phyloP scores from a whole-genome alignment of 2,888 invertebrate genomes.

The Abrostola triplasia region DNA sequence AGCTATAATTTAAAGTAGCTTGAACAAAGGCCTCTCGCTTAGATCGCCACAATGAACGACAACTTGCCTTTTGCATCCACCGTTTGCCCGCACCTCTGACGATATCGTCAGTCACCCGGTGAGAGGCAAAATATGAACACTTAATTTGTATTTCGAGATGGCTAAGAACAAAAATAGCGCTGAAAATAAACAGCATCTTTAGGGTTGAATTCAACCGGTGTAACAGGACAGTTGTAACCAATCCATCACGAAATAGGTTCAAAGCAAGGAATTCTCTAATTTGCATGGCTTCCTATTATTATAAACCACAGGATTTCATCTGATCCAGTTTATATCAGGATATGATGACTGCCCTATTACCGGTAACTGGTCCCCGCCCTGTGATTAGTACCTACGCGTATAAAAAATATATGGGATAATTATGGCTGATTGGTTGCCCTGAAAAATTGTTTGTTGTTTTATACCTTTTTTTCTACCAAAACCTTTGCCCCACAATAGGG shows the following conservation, averaged over 20 bases:
- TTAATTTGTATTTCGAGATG: not conserved
- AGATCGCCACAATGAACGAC: too few species aligned
- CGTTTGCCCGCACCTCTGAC: too few species aligned
- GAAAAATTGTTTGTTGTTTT: conserved; percentile 45
- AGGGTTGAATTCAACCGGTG: conserved; percentile 22
- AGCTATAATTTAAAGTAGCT: conserved; percentile 1
- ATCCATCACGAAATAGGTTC: conserved; percentile 33
- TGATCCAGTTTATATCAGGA: conserved; percentile 40
- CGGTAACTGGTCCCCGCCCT: conserved; percentile 55
- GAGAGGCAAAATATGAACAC: too few species aligned
- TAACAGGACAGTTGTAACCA: conserved; percentile 5
- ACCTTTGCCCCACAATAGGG: not conserved
- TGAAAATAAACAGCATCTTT: not conserved
- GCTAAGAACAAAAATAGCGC: not conserved
- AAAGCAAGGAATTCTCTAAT: conserved; percentile 47
- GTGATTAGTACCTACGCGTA: conserved; percentile 53
- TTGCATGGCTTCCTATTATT: conserved; percentile 46
- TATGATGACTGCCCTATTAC: conserved; percentile 47
- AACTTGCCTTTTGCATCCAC: too few species aligned
- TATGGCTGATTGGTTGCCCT: conserved; percentile 27
- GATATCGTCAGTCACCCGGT: too few species aligned
- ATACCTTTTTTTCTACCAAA: conserved; percentile 29
- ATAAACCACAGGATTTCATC: conserved; percentile 45
- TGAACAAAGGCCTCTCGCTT: too few species aligned
- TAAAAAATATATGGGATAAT: conserved; percentile 46